phyloP scores from a whole-genome alignment of 37 sponge, comb jelly and placozoan genomes.

The Geodia barretti region DNA sequence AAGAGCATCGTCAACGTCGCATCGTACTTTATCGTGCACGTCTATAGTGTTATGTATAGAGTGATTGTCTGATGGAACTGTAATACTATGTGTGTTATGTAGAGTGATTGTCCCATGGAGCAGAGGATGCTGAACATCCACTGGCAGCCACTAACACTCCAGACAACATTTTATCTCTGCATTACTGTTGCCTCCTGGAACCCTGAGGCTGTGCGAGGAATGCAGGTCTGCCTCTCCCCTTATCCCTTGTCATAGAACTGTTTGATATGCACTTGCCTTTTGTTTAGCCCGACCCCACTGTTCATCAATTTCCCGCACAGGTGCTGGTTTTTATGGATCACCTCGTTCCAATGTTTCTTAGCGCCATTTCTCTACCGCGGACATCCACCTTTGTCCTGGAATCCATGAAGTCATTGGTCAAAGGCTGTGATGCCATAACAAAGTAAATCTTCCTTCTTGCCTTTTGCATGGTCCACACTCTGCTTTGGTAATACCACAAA shows the following conservation, averaged over 20 bases:
- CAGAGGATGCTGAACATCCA: background rate
- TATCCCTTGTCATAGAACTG: too few relatives aligned
- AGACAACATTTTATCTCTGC: conserved; percentile 29
- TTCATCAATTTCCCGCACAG: background rate
- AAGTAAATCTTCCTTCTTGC: conserved; percentile 17
- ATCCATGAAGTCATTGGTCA: conserved; percentile 38
- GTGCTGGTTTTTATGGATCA: conserved; percentile 46
- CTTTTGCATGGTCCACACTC: too few relatives aligned
- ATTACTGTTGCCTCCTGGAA: conserved; percentile 50
- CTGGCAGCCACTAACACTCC: conserved; percentile 23
- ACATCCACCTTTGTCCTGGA: background rate
- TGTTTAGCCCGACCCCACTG: background rate
- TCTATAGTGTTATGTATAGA: background rate
- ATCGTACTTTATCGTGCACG: too few relatives aligned
- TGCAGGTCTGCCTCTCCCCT: conserved; percentile 73
- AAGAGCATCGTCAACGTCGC: too few relatives aligned
- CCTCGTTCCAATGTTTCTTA: conserved; percentile 43
- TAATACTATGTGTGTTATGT: background rate
- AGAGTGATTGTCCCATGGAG: background rate
- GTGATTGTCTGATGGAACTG: too few relatives aligned
- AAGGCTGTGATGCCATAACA: conserved; percentile 33
- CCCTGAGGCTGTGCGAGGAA: conserved; percentile 62
- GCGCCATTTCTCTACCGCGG: background rate
- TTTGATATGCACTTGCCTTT: too few relatives aligned
- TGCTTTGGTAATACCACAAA: too few relatives aligned